Evolutionary conservation across 2,113 vertebrate species (phyloP).

Genomic region (Benitochromis conjunctus): DNA sequence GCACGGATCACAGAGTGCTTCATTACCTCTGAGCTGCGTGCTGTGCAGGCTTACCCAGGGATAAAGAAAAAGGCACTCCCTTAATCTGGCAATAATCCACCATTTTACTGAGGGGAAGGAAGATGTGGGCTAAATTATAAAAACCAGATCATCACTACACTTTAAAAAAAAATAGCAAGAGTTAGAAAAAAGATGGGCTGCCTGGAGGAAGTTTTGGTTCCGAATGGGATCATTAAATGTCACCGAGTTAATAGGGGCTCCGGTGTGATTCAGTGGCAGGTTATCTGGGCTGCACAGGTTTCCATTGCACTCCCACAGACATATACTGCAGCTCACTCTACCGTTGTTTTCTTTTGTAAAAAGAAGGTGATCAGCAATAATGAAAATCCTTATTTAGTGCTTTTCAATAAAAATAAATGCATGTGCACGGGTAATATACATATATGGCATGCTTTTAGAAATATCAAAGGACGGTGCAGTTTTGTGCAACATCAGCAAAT

Average conservation of each 20-base stretch:
- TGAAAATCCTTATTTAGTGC: not conserved
- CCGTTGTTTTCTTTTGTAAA: not conserved
- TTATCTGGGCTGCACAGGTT: not conserved
- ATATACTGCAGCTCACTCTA: not conserved
- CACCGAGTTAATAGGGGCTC: not conserved
- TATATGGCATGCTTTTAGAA: not conserved
- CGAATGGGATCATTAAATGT: not conserved
- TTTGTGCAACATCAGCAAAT: not conserved
- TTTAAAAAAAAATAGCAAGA: constrained; percentile 27
- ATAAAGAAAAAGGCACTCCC: constrained; percentile 75
- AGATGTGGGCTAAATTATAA: constrained; percentile 62
- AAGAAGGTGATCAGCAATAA: not conserved
- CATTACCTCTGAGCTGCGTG: constrained; percentile 71
- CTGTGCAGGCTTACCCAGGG: constrained; percentile 66
- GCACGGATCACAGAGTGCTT: constrained; percentile 66
- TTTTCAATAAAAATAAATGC: not conserved
- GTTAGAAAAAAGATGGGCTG: constrained; percentile 3
- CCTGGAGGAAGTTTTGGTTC: constrained; percentile 12
- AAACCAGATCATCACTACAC: constrained; percentile 45
- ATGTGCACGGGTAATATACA: not conserved
- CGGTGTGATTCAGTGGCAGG: not conserved
- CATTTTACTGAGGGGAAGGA: constrained; percentile 64
- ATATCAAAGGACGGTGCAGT: not conserved
- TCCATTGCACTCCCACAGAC: not conserved
- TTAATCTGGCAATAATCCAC: constrained; percentile 79